Conservation (phyloP, 2,888 invertebrate species). For the Teleiodes luculella region DNA sequence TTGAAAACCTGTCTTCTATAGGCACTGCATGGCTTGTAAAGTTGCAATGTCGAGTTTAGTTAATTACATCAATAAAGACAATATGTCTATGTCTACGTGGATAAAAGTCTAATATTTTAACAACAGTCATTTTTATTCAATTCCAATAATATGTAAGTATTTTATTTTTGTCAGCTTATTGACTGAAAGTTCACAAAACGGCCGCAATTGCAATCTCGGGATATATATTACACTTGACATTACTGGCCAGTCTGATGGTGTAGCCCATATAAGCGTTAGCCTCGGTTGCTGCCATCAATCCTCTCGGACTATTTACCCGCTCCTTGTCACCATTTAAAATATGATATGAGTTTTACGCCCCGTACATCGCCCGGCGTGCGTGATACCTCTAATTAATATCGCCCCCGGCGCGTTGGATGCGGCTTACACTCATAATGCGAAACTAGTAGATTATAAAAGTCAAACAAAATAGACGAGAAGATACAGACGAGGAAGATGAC, state of each 20-base stretch:
- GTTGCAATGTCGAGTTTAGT: constrained; percentile 1
- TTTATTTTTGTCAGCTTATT: too few species aligned
- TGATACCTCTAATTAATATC: constrained; percentile 51
- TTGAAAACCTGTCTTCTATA: constrained; percentile 18
- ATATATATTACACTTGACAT: background rate
- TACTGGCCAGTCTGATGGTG: background rate
- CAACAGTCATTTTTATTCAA: too few species aligned
- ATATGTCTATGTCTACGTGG: background rate
- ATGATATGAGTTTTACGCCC: constrained; percentile 41
- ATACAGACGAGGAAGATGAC: background rate
- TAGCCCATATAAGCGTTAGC: background rate
- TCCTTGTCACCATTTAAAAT: constrained; percentile 31
- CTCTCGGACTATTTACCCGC: constrained; percentile 20
- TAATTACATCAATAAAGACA: constrained; percentile 2
- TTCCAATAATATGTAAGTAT: too few species aligned
- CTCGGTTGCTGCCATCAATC: constrained; percentile 24
- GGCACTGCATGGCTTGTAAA: background rate
- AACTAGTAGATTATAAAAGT: constrained; percentile 13
- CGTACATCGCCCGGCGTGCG: constrained; percentile 32
- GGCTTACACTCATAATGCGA: constrained; percentile 10
- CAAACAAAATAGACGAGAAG: constrained; percentile 9
- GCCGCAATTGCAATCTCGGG: background rate
- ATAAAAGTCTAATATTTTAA: background rate
- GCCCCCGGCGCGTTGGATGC: constrained; percentile 39
- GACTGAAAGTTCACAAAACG: too few species aligned